These are phyloP conservation scores for Gulo gulo DNA, from an alignment of 2,113 vertebrate species.

Conservation along the genomic window DNA sequence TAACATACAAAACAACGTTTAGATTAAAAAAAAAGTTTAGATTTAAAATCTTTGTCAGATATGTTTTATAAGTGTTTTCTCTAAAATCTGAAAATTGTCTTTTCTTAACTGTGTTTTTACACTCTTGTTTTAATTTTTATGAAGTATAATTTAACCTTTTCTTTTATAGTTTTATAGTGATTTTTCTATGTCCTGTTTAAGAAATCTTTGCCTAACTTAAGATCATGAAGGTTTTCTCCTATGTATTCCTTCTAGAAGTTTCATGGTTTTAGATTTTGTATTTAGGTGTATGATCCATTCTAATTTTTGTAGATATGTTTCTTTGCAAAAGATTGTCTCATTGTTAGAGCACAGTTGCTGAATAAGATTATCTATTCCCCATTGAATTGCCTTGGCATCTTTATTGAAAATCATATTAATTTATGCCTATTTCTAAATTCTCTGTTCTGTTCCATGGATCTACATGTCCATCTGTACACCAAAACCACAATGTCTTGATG, in stretches of 20 bases:
- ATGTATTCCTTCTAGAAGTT: not conserved
- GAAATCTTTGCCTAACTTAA: not conserved
- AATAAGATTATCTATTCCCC: not conserved
- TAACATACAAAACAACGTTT: not conserved
- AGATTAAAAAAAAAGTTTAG: not conserved
- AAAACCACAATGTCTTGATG: not conserved
- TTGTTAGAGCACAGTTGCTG: not conserved
- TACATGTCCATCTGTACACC: not conserved
- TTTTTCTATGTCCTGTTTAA: not conserved
- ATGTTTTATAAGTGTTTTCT: not conserved
- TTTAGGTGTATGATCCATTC: not conserved
- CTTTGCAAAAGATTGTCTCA: not conserved
- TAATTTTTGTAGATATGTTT: not conserved
- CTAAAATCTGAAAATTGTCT: not conserved
- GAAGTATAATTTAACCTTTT: not conserved
- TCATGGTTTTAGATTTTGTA: not conserved
- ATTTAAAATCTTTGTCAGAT: not conserved
- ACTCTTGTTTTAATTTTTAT: not conserved
- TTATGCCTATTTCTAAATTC: not conserved
- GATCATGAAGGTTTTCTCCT: not conserved
- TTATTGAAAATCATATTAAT: not conserved
- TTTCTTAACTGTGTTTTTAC: conserved; percentile 26
- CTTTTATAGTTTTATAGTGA: not conserved
- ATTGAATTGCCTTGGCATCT: not conserved
- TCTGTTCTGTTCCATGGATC: not conserved